Conservation (phyloP, 2,888 invertebrate genomes). For the Timema podura region DNA sequence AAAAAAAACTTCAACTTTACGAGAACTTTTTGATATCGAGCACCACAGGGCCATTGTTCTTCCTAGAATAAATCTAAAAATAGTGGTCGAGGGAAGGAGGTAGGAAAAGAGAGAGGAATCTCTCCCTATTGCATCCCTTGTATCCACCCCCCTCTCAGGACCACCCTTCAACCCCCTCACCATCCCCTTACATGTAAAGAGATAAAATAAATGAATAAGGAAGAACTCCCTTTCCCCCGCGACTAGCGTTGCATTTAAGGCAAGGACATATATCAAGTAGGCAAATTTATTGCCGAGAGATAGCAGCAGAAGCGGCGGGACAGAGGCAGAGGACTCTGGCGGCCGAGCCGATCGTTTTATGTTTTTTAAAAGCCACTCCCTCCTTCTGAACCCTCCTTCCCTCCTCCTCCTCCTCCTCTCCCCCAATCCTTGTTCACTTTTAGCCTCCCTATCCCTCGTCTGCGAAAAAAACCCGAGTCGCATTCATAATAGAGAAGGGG, state of each 20-base stretch:
- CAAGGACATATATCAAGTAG: conserved; percentile 37
- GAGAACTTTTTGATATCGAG: too few species aligned
- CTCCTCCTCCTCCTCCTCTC: neutral
- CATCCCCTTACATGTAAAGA: too few species aligned
- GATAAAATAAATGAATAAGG: conserved; percentile 30
- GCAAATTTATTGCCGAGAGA: conserved; percentile 37
- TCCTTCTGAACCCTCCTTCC: conserved; percentile 13
- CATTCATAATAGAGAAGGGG: conserved; percentile 7
- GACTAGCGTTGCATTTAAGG: conserved; percentile 17
- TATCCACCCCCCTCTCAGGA: conserved; percentile 13
- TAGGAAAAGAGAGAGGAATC: neutral
- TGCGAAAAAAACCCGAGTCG: conserved; percentile 9
- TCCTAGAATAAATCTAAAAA: conserved; percentile 14
- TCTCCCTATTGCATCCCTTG: neutral
- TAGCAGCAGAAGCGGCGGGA: conserved; percentile 23
- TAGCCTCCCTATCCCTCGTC: conserved; percentile 11
- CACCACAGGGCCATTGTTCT: conserved; percentile 17
- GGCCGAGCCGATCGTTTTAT: conserved; percentile 24
- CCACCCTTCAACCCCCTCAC: too few species aligned
- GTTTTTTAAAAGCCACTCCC: conserved; percentile 25
- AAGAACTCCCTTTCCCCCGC: conserved; percentile 17
- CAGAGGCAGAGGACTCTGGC: conserved; percentile 20
- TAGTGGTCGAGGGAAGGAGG: neutral
- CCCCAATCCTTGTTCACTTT: conserved; percentile 9
- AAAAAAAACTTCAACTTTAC: too few species aligned